Evolutionary conservation across 2,797 vertebrate species (phyloP).

Genomic region (Knipowitschia caucasica): DNA sequence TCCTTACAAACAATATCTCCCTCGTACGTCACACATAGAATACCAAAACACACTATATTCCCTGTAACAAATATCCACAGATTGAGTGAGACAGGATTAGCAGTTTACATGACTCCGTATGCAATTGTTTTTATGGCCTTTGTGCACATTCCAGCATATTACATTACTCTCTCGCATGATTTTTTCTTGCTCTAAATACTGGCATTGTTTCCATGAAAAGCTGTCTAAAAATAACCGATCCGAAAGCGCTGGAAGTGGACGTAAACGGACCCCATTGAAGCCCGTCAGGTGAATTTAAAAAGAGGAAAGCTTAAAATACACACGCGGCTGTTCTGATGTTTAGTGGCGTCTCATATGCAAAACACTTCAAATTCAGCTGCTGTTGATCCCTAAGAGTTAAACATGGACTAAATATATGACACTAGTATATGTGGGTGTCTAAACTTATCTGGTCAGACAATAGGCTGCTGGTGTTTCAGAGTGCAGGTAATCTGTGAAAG

Average conservation of each 20-base stretch:
- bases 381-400: slow-evolving; percentile 10
- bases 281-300: slow-evolving; percentile 60
- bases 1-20: slow-evolving; percentile 4
- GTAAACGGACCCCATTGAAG: slow-evolving; percentile 62
- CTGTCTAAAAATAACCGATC: slow-evolving; percentile 57
- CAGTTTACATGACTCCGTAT: neutral
- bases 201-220: slow-evolving; percentile 51
- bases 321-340: slow-evolving; percentile 39
- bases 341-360: slow-evolving; percentile 38
- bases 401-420: neutral
- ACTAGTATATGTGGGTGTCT: neutral
- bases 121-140: slow-evolving; percentile 5
- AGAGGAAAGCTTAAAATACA: slow-evolving; percentile 68
- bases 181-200: slow-evolving; percentile 11
- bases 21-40: slow-evolving; percentile 14
- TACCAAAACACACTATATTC: slow-evolving; percentile 17
- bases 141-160: neutral
- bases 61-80: slow-evolving; percentile 2
- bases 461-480: slow-evolving; percentile 1
- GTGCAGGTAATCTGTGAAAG: neutral
- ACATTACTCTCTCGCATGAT: slow-evolving; percentile 4
- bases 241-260: slow-evolving; percentile 32
- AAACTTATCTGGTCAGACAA: neutral
- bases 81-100: slow-evolving; percentile 5
- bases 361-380: slow-evolving; percentile 16